Base-by-base conservation (phyloP, 2,888 invertebrate genomes). In the Pecten maximus region DNA sequence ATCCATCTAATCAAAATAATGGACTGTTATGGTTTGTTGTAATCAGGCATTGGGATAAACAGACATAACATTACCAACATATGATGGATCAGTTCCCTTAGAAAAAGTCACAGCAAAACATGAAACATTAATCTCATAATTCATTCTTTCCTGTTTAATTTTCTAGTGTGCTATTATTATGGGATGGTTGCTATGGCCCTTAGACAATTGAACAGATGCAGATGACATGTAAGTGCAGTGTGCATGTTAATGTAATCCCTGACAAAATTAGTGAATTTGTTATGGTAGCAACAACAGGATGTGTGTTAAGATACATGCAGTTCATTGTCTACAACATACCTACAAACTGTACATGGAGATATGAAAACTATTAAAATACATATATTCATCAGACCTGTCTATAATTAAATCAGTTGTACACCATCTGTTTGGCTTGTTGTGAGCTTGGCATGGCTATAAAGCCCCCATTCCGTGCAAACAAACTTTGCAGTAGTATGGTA, bases 111-210 rank as follows among this genome's bases (percentile, higher is more conserved):
- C 74, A 74, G 74, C 74, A 74, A 74, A 74, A 15, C 74, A 28
- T 74, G 74, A 74, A 74, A 74, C 74, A 74, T 28, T 74, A 74
- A 74, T 74, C 74, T 74, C 23, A 12, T 74, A 74, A 74, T 74
- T 74, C 74, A 74, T 74, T 74, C 74, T 74, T 74, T 74, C 74
- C 74, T 74, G 74, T 74, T 74, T 74, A 74, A 74, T 74, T 74
- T n/a, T 74, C 74, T 28, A 74, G 74, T 35, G 23, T 60, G 60
- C 60, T 23, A 23, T 60, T 60, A 6, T 35, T 15, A 35, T n/a
- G 74, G 2, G 74, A 74, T 74, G 35, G 8, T 10, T 74, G 60
- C 60, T 60, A 2, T 2, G 10, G 28, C 74, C 74, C 35, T 74
- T 10, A 28, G 35, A 74, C 74, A 74, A 74, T 35, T 6, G 74